Percentiles rank a stretch among this genome's conserved stretches.
Conservation (phyloP, 2,797 vertebrate genomes). For the Gila robusta region DNA sequence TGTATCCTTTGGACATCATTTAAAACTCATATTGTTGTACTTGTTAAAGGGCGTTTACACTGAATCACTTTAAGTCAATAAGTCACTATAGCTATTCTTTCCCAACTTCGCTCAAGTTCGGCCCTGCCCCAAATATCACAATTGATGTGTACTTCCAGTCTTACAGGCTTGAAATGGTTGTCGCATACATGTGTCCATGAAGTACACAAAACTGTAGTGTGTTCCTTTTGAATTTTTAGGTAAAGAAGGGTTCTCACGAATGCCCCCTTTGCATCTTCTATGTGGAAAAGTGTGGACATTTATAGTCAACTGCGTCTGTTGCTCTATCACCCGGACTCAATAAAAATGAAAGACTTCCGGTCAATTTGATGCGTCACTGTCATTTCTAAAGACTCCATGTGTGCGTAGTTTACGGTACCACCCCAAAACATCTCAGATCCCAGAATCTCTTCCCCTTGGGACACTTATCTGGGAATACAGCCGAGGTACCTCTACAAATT, state of each 20-base stretch:
- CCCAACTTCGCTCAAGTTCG: not conserved
- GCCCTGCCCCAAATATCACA: not conserved
- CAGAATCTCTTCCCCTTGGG: conserved; percentile 23
- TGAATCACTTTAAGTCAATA: not conserved
- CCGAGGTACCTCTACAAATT: conserved; percentile 33
- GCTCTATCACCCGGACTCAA: no score
- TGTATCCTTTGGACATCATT: not conserved
- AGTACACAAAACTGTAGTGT: not conserved
- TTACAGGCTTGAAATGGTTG: not conserved
- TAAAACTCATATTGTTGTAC: not conserved
- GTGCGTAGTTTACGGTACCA: not conserved
- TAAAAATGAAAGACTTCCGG: not conserved
- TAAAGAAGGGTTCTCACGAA: not conserved
- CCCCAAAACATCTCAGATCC: conserved; percentile 10
- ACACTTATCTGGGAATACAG: conserved; percentile 17
- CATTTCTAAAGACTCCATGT: not conserved
- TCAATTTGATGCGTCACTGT: not conserved
- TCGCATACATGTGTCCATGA: not conserved
- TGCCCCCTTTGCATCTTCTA: not conserved
- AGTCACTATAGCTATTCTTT: not conserved
- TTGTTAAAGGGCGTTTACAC: not conserved
- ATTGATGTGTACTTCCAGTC: not conserved
- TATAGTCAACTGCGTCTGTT: not conserved
- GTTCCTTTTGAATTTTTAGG: no score
- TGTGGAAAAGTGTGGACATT: not conserved